phyloP scores from a whole-genome alignment of 64 coral and sea anemone species.

The Porites australiensis region DNA sequence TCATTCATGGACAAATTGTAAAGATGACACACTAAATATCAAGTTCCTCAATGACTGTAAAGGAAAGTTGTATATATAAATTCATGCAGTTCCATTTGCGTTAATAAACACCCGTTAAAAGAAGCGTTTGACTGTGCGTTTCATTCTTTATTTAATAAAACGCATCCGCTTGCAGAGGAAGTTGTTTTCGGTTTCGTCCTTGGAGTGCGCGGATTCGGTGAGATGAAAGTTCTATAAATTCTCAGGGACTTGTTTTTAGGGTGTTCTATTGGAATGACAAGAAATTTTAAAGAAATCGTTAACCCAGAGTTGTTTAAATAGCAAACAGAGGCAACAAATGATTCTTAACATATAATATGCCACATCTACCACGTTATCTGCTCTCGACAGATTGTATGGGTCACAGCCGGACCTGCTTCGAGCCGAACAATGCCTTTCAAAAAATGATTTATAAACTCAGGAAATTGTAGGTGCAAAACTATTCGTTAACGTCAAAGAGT shows the following conservation, averaged over 20 bases:
- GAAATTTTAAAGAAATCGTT: not conserved
- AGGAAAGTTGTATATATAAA: constrained; percentile 28
- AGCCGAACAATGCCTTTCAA: constrained; percentile 45
- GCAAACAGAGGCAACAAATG: not conserved
- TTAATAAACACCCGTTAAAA: constrained; percentile 16
- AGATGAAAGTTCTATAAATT: too few species aligned
- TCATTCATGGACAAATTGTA: not conserved
- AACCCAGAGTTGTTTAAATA: not conserved
- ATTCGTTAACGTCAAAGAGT: constrained; percentile 59
- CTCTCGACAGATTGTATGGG: not conserved
- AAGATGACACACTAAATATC: not conserved
- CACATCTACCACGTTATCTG: constrained; percentile 17
- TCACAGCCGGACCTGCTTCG: not conserved
- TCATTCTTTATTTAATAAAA: not conserved
- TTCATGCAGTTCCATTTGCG: not conserved
- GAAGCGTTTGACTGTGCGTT: not conserved
- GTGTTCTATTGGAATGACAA: not conserved
- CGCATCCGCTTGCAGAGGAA: not conserved
- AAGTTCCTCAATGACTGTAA: not conserved
- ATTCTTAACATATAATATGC: not conserved
- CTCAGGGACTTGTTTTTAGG: too few species aligned
- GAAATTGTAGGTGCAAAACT: constrained; percentile 57
- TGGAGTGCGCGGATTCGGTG: not conserved
- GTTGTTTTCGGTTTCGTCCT: not conserved
- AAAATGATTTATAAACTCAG: constrained; percentile 77